Conservation (phyloP, 2,113 vertebrate genomes). For the Osmerus eperlanus region DNA sequence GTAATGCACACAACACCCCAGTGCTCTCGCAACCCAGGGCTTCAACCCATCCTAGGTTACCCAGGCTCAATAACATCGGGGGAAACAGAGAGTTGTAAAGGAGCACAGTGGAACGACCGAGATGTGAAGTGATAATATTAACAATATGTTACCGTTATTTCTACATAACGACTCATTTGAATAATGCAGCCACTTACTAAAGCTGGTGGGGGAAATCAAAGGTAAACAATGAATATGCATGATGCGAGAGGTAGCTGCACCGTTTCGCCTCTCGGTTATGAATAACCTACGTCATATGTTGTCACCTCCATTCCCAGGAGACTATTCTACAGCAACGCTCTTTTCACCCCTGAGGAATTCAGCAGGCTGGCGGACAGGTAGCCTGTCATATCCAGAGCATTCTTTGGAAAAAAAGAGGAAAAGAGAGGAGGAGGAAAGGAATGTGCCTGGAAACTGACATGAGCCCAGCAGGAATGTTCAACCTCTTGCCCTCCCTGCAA, state of each 20-base stretch:
- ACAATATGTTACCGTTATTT: conserved; percentile 40
- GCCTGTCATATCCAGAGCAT: conserved; percentile 68
- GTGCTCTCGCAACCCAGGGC: conserved; percentile 40
- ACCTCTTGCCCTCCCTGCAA: conserved; percentile 71
- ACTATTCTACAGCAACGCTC: conserved; percentile 52
- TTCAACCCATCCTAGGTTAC: conserved; percentile 34
- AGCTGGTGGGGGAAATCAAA: conserved; percentile 32
- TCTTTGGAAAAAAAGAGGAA: conserved; percentile 38
- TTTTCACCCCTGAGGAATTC: conserved; percentile 68
- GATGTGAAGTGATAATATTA: conserved; percentile 26
- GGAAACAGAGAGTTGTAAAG: conserved; percentile 19
- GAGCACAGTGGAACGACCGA: conserved; percentile 30
- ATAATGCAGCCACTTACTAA: conserved; percentile 39
- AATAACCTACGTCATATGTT: conserved; percentile 70
- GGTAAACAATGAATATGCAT: conserved; percentile 73
- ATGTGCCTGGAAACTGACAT: conserved; percentile 65
- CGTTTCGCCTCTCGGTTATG: conserved; percentile 59
- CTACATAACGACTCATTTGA: conserved; percentile 41
- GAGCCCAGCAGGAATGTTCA: conserved; percentile 74
- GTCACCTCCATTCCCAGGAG: conserved; percentile 67
- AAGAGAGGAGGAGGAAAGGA: conserved; percentile 38
- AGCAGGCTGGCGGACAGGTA: conserved; percentile 66
- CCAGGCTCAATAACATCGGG: conserved; percentile 28
- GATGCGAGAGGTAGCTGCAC: conserved; percentile 47
- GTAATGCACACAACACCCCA: conserved; percentile 61